These are phyloP conservation scores for Pterocles burchelli DNA, from an alignment of 2,113 vertebrate species.

Conservation along the genomic window DNA sequence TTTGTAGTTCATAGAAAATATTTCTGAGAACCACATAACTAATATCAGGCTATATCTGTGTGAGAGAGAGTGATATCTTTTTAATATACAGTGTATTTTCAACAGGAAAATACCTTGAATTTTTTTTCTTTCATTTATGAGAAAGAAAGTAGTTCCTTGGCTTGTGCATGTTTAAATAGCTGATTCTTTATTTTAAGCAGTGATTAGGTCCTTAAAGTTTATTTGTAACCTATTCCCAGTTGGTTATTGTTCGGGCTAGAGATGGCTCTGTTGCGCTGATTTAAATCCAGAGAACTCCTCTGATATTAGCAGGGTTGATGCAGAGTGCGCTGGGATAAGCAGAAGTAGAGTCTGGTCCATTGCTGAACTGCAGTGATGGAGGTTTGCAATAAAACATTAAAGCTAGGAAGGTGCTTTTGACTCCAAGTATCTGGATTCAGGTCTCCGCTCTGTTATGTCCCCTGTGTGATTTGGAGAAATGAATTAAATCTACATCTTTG, in stretches of 20 bases:
- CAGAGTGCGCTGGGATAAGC: neutral
- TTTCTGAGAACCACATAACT: neutral
- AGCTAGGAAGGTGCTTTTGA: neutral
- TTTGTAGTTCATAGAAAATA: neutral
- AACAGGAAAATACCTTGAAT: neutral
- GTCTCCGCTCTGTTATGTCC: neutral
- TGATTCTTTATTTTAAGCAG: neutral
- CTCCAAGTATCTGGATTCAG: neutral
- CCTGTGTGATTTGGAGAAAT: neutral
- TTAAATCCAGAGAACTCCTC: neutral
- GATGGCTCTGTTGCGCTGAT: neutral
- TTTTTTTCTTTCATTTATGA: neutral
- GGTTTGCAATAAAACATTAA: neutral
- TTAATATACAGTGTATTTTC: neutral
- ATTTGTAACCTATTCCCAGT: neutral
- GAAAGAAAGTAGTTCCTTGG: neutral
- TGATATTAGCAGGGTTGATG: fast-evolving
- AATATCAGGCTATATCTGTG: neutral
- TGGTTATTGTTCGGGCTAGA: neutral
- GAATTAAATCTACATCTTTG: neutral
- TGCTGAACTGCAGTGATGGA: neutral
- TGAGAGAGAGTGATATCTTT: neutral
- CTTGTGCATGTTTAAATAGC: neutral
- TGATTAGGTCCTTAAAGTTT: neutral
- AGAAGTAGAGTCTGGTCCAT: neutral